Evolutionary conservation across 2,888 invertebrate species (phyloP).

Genomic region (Hyalella azteca): DNA sequence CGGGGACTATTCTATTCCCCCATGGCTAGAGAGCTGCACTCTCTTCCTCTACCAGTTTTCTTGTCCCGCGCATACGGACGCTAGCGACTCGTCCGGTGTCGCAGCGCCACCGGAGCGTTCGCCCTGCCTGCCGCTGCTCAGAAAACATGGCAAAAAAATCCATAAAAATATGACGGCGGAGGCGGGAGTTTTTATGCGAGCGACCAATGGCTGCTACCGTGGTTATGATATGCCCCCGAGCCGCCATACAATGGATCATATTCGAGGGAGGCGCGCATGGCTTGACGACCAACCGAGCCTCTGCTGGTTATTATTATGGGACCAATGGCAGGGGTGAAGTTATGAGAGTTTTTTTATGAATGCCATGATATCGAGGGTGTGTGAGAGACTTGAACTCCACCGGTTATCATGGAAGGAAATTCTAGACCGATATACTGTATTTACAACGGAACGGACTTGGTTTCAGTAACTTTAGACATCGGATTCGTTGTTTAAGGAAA

Average conservation of each 20-base stretch:
- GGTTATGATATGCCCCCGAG: background rate
- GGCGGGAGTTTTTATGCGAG: background rate
- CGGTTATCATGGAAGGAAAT: too few species aligned
- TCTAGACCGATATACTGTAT: too few species aligned
- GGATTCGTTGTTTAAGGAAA: too few species aligned
- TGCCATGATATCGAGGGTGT: background rate
- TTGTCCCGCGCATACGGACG: too few species aligned
- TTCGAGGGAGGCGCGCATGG: background rate
- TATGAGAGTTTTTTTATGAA: background rate
- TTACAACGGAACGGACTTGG: too few species aligned
- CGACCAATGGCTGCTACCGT: background rate
- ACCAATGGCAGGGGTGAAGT: background rate
- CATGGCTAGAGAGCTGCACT: too few species aligned
- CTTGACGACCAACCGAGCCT: background rate
- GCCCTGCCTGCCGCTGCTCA: too few species aligned
- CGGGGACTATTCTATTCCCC: too few species aligned
- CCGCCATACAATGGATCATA: conserved; percentile 1
- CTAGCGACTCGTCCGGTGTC: too few species aligned
- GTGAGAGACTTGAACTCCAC: background rate
- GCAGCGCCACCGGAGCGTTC: too few species aligned
- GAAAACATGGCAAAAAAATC: background rate
- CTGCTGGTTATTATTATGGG: background rate
- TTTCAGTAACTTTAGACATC: too few species aligned
- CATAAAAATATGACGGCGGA: conserved; percentile 13
- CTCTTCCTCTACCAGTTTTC: too few species aligned